Evolutionary conservation across 2,113 vertebrate genomes (phyloP), one percentile per base, ranked within the genome.

Genomic region (Nycticryphes semicollaris): DNA sequence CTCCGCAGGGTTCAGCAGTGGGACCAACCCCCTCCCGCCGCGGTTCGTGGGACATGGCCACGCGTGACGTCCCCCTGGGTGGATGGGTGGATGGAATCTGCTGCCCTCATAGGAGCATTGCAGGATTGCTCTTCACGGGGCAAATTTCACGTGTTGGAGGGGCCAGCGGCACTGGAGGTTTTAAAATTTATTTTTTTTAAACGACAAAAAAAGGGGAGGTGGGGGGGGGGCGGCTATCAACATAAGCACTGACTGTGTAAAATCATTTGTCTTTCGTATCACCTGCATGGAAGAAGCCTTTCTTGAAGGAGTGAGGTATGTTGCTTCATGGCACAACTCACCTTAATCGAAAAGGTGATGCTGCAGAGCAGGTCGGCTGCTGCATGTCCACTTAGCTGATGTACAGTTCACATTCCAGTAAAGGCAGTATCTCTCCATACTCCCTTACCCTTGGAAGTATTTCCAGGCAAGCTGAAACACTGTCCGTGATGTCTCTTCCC

Each of bases 301-400:
- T 33, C 25, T 27, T 84, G 84, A 70, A 77, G 63, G 41, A 94
- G 8, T 17, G 8, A 90, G 79, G 82, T 95, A 82, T 62, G 89
- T 89, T 73, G 31, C 37, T 70, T 48, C 45, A 2, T 14, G 30
- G 64, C 17, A 8, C 7, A 3, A 24, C 24, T 68, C 45, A 17
- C 48, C 39, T 62, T 25, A 20, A 12, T 54, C 2, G 6, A 7
- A 59, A 63, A 74, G 27, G 64, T 30, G 68, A 14, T 66, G 66
- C 50, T 51, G 3, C 74, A 33, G 87, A 87, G 33, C 68, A 54
- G 66, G 35, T 41, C 2, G 4, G 48, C 27, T 83, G n/a, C 70
- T 66, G 27, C 27, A 54, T 1, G 1, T 14, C 19, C 7, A 0
- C 31, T 67, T 47, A 66, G 56, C 25, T 69, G 35, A 13, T 0